phyloP scores from a whole-genome alignment of 2,113 vertebrate genomes.

The Ramphastos sulfuratus region DNA sequence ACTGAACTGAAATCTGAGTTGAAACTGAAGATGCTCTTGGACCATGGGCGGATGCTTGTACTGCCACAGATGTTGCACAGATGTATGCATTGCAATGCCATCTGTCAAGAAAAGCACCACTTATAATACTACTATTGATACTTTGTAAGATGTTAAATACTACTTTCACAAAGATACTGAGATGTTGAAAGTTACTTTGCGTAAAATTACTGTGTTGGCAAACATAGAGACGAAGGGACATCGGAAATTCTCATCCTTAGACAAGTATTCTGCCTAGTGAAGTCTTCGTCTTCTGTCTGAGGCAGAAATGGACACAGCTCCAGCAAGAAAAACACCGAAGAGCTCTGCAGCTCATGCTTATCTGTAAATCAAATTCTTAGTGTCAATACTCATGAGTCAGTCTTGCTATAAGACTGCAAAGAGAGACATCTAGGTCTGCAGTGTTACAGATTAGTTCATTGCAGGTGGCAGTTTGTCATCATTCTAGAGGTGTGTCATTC shows the following conservation, averaged over 20 bases:
- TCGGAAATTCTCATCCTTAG: not conserved
- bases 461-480: not conserved
- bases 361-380: not conserved
- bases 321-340: not conserved
- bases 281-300: not conserved
- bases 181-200: not conserved
- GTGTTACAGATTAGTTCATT: not conserved
- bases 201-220: not conserved
- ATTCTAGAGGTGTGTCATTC: not conserved
- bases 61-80: not conserved
- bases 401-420: not conserved
- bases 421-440: not conserved
- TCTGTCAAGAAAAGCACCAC: not conserved
- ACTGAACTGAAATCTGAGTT: not conserved
- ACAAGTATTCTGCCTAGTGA: not conserved
- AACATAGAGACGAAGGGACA: not conserved
- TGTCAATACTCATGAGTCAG: not conserved
- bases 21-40: not conserved
- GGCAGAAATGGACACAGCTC: not conserved
- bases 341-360: not conserved
- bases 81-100: not conserved
- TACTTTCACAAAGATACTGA: not conserved
- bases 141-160: not conserved
- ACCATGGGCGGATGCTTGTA: not conserved
- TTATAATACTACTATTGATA: not conserved